Percentiles rank a stretch among this genome's conserved stretches.
Conservation (phyloP, 92 coral and sea anemone genomes). For the Galaxea fascicularis region DNA sequence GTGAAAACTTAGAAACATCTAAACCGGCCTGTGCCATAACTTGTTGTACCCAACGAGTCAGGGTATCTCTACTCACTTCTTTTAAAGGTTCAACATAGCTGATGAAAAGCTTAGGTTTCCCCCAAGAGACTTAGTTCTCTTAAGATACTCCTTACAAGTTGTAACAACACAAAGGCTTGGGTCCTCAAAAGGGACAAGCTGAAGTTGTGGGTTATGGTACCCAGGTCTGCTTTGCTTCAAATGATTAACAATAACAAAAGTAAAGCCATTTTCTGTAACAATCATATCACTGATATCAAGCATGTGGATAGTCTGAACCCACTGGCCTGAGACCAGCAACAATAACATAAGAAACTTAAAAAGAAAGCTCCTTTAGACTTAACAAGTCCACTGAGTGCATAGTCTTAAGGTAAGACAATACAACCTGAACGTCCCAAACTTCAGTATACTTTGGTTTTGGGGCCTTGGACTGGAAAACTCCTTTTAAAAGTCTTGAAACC, state of each 20-base stretch:
- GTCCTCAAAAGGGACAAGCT: too few species aligned
- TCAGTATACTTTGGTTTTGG: slow-evolving; percentile 26
- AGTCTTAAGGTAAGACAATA: slow-evolving; percentile 14
- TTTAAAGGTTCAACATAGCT: too few species aligned
- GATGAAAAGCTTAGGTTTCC: too few species aligned
- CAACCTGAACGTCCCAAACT: slow-evolving; percentile 54
- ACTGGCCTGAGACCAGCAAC: background rate
- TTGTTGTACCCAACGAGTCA: too few species aligned
- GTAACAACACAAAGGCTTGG: too few species aligned
- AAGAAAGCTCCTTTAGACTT: background rate
- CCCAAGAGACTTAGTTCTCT: too few species aligned
- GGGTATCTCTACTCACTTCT: too few species aligned
- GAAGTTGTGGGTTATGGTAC: too few species aligned
- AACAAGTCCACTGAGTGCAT: slow-evolving; percentile 28
- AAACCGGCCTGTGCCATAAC: too few species aligned
- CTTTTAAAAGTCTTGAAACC: slow-evolving; percentile 23
- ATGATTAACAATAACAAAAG: background rate
- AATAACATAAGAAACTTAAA: background rate
- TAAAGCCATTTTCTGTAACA: background rate
- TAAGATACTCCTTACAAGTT: too few species aligned
- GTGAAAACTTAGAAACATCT: too few species aligned
- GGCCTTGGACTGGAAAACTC: slow-evolving; percentile 17
- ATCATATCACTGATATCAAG: background rate
- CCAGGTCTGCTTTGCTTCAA: too few species aligned
- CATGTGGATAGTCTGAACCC: slow-evolving; percentile 1